These are phyloP conservation scores for Tenthredo mesomela DNA, from an alignment of 2,888 invertebrate species.

Conservation along the genomic window DNA sequence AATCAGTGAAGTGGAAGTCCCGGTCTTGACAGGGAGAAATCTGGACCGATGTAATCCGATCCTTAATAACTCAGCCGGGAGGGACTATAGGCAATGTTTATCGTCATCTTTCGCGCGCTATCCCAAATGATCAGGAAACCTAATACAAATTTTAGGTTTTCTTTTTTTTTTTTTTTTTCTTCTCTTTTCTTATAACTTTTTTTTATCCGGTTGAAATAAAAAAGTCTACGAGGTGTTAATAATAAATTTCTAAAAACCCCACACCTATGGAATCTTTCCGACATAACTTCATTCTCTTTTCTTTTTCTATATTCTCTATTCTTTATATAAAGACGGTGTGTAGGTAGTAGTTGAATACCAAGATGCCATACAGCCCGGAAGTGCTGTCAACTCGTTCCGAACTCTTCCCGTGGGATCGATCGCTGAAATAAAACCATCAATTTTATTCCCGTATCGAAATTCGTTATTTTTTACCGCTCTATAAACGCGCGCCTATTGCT, in stretches of 20 bases:
- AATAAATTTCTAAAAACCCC: not conserved
- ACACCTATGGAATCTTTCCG: too few species aligned
- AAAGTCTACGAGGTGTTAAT: not conserved
- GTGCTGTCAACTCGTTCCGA: constrained; percentile 3
- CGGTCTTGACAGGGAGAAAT: constrained; percentile 55
- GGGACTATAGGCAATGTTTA: constrained; percentile 45
- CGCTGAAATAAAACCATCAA: constrained; percentile 1
- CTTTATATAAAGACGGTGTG: not conserved
- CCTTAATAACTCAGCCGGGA: constrained; percentile 55
- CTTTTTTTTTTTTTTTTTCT: too few species aligned
- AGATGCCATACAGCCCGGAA: constrained; percentile 12
- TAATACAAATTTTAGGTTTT: not conserved
- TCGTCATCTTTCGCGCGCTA: constrained; percentile 44
- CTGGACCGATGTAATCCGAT: constrained; percentile 65
- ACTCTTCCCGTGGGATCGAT: constrained; percentile 37
- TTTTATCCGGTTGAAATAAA: not conserved
- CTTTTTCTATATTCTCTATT: not conserved
- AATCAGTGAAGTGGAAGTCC: constrained; percentile 73
- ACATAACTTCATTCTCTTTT: not conserved
- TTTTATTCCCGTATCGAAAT: not conserved
- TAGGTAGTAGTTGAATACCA: constrained; percentile 1
- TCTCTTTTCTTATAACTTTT: too few species aligned
- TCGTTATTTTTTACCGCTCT: constrained; percentile 29
- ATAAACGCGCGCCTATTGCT: constrained; percentile 9
- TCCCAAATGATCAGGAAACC: constrained; percentile 8